Base-by-base conservation (phyloP, 2,797 vertebrate species). In the Eptatretus atami region DNA sequence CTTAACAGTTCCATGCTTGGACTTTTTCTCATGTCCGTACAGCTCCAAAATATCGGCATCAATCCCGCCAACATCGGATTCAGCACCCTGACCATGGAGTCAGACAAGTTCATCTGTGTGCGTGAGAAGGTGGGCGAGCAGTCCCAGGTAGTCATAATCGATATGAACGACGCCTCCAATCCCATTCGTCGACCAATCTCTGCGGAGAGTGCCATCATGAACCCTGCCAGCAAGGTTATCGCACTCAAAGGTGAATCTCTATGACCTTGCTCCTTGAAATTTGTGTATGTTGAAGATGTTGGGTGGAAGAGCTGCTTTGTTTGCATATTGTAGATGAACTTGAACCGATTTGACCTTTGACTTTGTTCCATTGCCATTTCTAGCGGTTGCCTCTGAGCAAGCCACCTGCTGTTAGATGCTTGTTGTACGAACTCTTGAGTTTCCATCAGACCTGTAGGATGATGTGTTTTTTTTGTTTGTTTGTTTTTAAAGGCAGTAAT, bases 81-180 rank as follows among this genome's bases (percentile, higher is more conserved):
- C 75, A 93, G 82, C 74, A 85, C 82, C 13, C 74, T 88, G 67
- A 93, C 84, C 64, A 83, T 90, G 84, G 86, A 87, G 75, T 90
- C 83, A 1, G 86, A 92, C 75, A 83, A 83, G 69, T 93, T 83
- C 75, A 85, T 87, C 73, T 87, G 86, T 71, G 79, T 90, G 71
- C 72, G 81, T 63, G 85, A 92, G 74, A 88, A 85, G 69, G 81
- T 87, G 64, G 83, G 82, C 1, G 83, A 87, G 63, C 84, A 88
- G 75, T 81, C 82, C 15, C 85, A 87, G 70, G 81, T 90, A 65
- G 80, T 86, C 65, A 87, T 87, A 54, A 77, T 90, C 68, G 86
- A 87, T 71, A 72, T 85, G 79, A 80, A 74, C 0, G 82, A 93
- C 70, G 79, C 82, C 63, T 78, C 77, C 25, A 82, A 79, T 54